Evolutionary conservation across 2,113 vertebrate genomes (phyloP).

Genomic region (Colius striatus): DNA sequence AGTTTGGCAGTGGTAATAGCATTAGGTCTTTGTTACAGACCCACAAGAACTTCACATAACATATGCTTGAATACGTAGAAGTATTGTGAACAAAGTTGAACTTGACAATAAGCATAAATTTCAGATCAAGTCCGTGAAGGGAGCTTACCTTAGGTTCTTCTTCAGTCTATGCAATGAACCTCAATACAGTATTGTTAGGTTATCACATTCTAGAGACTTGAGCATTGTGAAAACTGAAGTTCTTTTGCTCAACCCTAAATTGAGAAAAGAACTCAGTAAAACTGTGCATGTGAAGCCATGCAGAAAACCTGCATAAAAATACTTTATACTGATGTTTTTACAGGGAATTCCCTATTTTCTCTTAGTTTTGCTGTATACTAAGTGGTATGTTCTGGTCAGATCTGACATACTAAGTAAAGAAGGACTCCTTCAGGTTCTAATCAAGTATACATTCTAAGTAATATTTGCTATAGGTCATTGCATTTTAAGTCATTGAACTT

Average conservation of each 20-base stretch:
- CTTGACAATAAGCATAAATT: not conserved
- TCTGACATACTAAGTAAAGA: not conserved
- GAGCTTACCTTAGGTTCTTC: not conserved
- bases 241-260: not conserved
- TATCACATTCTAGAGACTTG: not conserved
- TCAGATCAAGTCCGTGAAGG: not conserved
- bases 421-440: not conserved
- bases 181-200: not conserved
- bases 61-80: rapidly evolving
- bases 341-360: not conserved
- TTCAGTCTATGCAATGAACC: not conserved
- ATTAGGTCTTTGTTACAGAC: not conserved
- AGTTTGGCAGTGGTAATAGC: not conserved
- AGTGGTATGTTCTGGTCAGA: not conserved
- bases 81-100: not conserved
- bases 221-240: not conserved
- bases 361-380: not conserved
- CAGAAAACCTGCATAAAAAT: not conserved
- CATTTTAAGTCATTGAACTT: not conserved
- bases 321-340: not conserved
- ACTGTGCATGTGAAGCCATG: not conserved
- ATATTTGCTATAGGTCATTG: not conserved
- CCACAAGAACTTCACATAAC: not conserved
- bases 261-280: not conserved
- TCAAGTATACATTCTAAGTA: not conserved